Percentiles rank a stretch among this genome's conserved stretches.
These are phyloP conservation scores for Meandrusa payeni DNA, from an alignment of 2,888 invertebrate genomes.

Conservation along the genomic window DNA sequence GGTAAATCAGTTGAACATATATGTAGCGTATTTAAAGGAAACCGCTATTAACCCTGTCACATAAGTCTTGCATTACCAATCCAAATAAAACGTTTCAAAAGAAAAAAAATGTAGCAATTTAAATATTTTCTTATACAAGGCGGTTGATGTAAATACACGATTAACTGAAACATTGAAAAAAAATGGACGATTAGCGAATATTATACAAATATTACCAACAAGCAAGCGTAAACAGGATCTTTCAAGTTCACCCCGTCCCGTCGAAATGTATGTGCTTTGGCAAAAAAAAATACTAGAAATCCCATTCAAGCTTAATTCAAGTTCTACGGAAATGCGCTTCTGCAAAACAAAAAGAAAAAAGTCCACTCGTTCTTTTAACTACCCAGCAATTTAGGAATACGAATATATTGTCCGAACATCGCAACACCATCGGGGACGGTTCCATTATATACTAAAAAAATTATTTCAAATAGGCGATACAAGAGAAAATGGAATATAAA, in stretches of 20 bases:
- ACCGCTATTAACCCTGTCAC: conserved; percentile 28
- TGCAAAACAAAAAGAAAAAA: conserved; percentile 10
- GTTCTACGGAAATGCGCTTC: conserved; percentile 2
- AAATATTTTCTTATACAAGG: conserved; percentile 31
- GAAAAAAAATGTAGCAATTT: conserved; percentile 33
- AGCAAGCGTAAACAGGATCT: conserved; percentile 30
- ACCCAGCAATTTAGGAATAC: conserved; percentile 20
- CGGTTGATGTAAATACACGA: conserved; percentile 44
- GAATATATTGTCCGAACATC: conserved; percentile 18
- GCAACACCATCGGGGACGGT: conserved; percentile 18
- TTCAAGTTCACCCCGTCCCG: background rate
- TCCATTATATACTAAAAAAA: conserved; percentile 8
- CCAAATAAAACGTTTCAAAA: conserved; percentile 32
- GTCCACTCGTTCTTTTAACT: background rate
- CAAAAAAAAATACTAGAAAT: too few relatives aligned
- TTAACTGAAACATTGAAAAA: conserved; percentile 40
- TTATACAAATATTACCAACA: conserved; percentile 45
- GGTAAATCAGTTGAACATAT: too few relatives aligned
- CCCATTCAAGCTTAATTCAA: too few relatives aligned
- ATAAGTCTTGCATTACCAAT: conserved; percentile 23
- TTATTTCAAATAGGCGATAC: background rate
- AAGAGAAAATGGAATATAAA: conserved; percentile 1
- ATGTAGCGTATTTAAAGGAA: too few relatives aligned
- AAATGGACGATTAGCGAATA: conserved; percentile 50
- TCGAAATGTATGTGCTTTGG: conserved; percentile 5